Evolutionary conservation across 2,113 vertebrate genomes (phyloP).

Genomic region (Oceanites oceanicus): DNA sequence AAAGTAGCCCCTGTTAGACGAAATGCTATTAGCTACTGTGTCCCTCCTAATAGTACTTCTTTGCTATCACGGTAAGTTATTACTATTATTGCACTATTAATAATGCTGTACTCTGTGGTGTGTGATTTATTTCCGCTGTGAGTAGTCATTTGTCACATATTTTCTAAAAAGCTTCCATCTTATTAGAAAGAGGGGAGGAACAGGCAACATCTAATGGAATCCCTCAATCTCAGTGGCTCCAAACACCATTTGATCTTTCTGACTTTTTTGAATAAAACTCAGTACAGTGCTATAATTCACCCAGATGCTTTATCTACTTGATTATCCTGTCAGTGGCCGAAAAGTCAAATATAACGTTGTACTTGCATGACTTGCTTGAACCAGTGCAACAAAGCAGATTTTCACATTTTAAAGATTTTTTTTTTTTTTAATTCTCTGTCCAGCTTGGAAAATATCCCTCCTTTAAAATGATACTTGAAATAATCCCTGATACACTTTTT

Average conservation of each 20-base stretch:
- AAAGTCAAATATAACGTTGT: conserved; percentile 13
- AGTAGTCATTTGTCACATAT: conserved; percentile 43
- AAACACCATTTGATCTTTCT: conserved; percentile 24
- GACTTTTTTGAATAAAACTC: conserved; percentile 25
- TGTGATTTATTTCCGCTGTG: conserved; percentile 50
- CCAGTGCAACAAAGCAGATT: background rate
- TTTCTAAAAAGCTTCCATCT: conserved; percentile 52
- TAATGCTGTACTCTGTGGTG: conserved; percentile 20
- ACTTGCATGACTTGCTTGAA: background rate
- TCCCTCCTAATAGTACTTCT: conserved; percentile 31
- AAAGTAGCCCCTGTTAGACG: background rate
- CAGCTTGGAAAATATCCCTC: background rate
- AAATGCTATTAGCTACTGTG: conserved; percentile 43
- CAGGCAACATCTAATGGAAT: conserved; percentile 30
- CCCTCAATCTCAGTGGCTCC: conserved; percentile 29
- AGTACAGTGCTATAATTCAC: conserved; percentile 13
- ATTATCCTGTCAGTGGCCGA: background rate
- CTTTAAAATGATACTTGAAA: background rate
- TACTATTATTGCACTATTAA: conserved; percentile 57
- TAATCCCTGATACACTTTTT: background rate
- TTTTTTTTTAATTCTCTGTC: background rate
- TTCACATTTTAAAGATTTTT: background rate
- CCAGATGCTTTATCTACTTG: conserved; percentile 2
- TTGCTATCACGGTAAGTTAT: conserved; percentile 44
- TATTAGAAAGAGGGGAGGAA: conserved; percentile 25